Base-by-base conservation (phyloP, 2,113 vertebrate genomes). In the Oncorhynchus tshawytscha region DNA sequence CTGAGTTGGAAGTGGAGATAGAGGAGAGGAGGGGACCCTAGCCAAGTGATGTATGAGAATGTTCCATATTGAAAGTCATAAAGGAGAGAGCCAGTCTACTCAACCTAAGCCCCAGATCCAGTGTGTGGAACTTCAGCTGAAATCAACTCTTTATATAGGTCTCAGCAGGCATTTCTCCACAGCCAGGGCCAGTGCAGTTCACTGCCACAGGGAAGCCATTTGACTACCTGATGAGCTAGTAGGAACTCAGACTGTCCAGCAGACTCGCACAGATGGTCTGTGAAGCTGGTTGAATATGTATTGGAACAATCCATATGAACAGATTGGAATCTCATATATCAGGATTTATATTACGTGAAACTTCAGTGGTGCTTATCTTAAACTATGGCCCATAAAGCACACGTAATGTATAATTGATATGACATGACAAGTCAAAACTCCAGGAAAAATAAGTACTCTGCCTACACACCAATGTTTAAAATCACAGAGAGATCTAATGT, bases 41-140 rank as follows among this genome's bases (percentile, higher is more conserved):
- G 68, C 12, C 68, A 70, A 48, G 20, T 22, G 45, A 49, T 49
- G 45, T 49, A 75, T 77, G 57, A 77, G 78, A 90, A 74, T 72
- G 76, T 84, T 72, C 71, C 79, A 78, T 48, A 71, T 79, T 81
- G 85, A 87, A 84, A 87, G n/a, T 76, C 75, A 69, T 78, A 74
- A 86, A 54, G 39, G 65, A 75, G 73, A 34, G 71, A 64, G 59
- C 49, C 48, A 12, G 69, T 71, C 71, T 67, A 71, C 29, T 79
- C 51, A 54, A 76, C 74, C 39, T 57, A 67, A 78, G 22, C 57
- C 39, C 4, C 74, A 85, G 70, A 78, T 84, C 83, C 78, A 78
- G 74, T 64, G 64, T 59, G 31, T 64, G 75, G 67, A 67, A 49
- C 77, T 79, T 72, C 78, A 74, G 71, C 73, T 72, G 81, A 78